These are phyloP conservation scores for Hydractinia echinata DNA, from an alignment of 30 jellyfish, hydroid and myxozoan species.

Conservation along the genomic window DNA sequence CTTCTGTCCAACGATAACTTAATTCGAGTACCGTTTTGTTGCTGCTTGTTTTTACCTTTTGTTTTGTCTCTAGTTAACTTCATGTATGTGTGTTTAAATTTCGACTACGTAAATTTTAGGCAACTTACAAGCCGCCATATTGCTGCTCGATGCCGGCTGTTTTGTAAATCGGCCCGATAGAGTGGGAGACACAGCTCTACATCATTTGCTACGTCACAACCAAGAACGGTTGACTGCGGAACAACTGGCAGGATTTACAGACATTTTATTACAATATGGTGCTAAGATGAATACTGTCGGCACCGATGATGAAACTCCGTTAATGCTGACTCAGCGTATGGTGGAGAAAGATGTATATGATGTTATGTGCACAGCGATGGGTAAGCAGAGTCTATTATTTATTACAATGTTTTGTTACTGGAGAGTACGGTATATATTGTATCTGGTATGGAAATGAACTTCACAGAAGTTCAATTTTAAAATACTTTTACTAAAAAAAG, in stretches of 20 bases:
- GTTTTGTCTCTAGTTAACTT: too few relatives aligned
- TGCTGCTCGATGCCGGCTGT: conserved; percentile 63
- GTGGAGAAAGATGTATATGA: conserved; percentile 22
- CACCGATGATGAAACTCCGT: conserved; percentile 52
- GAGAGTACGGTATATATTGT: neutral
- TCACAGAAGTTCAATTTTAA: too few relatives aligned
- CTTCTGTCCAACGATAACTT: too few relatives aligned
- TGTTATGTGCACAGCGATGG: conserved; percentile 36
- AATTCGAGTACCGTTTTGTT: too few relatives aligned
- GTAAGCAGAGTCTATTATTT: conserved; percentile 21
- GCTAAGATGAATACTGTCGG: conserved; percentile 38
- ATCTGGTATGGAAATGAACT: too few relatives aligned
- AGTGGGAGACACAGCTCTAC: conserved; percentile 47
- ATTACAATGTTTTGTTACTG: neutral
- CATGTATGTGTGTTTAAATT: too few relatives aligned
- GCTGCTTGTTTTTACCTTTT: too few relatives aligned
- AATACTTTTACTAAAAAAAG: too few relatives aligned
- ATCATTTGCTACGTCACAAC: conserved; percentile 46
- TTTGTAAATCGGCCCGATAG: conserved; percentile 37
- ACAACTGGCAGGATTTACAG: conserved; percentile 37
- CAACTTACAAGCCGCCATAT: conserved; percentile 43
- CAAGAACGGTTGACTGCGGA: conserved; percentile 24
- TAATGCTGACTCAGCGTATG: conserved; percentile 33
- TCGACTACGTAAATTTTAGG: conserved; percentile 30
- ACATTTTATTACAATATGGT: conserved; percentile 58